A percentile compares a stretch with the other conserved stretches of the same genome.
These are phyloP conservation scores for Watersipora subatra DNA, from an alignment of 1,140 invertebrate species.

Conservation along the genomic window DNA sequence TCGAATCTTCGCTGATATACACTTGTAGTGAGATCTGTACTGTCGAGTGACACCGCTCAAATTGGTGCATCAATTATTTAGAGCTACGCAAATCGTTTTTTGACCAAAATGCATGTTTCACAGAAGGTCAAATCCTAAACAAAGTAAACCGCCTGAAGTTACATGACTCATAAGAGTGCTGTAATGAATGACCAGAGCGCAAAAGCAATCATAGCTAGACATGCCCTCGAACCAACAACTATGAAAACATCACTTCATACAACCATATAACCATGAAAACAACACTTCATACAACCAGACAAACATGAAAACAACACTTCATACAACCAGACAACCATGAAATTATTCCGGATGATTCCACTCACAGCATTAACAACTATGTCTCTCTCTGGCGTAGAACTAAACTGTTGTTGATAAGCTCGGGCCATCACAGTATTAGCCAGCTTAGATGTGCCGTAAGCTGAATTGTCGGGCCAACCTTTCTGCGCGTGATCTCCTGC, in stretches of 20 bases:
- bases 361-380: conserved; percentile 53
- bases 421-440: conserved; percentile 48
- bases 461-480: conserved; percentile 48
- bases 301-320: background rate
- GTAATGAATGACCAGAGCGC: too few species aligned
- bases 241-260: background rate
- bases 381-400: conserved; percentile 42
- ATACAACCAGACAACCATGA: background rate
- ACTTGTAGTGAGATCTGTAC: too few species aligned
- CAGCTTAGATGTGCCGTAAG: conserved; percentile 57
- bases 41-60: too few species aligned
- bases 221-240: too few species aligned
- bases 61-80: too few species aligned
- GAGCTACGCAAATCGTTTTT: too few species aligned
- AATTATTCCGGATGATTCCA: conserved; percentile 1
- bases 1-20: too few species aligned
- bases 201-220: too few species aligned
- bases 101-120: too few species aligned
- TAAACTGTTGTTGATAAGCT: conserved; percentile 52
- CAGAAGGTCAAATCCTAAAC: too few species aligned
- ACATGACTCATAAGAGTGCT: too few species aligned
- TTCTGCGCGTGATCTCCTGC: conserved; percentile 39
- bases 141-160: too few species aligned
- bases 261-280: background rate
- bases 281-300: background rate